Evolutionary conservation across 2,797 vertebrate species (phyloP).

Genomic region (Melanogrammus aeglefinus): DNA sequence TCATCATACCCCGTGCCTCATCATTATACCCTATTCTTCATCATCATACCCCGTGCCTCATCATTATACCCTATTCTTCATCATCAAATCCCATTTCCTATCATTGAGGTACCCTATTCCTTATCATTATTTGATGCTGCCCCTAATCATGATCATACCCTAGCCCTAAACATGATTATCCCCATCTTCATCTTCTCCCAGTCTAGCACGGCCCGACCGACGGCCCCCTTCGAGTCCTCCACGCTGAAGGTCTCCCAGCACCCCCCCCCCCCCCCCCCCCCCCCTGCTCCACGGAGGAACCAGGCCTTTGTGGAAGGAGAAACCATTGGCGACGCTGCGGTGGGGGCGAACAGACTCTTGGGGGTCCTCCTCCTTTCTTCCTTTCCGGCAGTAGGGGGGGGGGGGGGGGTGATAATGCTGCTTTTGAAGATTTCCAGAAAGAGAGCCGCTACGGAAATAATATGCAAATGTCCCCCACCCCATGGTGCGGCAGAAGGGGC

Average conservation of each 20-base stretch:
- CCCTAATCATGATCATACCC: neutral
- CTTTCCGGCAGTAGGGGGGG: conserved; percentile 28
- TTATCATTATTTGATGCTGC: neutral
- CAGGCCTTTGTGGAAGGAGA: conserved; percentile 50
- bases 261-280: conserved; percentile 31
- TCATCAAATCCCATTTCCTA: too few relatives aligned
- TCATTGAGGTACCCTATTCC: neutral
- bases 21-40: too few relatives aligned
- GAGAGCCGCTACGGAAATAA: conserved; percentile 60
- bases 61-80: too few relatives aligned
- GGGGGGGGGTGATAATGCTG: conserved; percentile 55
- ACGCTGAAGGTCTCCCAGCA: conserved; percentile 37
- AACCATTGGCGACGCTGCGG: conserved; percentile 31
- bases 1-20: neutral
- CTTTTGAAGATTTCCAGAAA: conserved; percentile 68
- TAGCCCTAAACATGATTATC: neutral
- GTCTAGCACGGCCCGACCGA: conserved; percentile 17
- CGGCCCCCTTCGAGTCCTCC: conserved; percentile 17
- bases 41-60: too few relatives aligned
- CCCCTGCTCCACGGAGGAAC: conserved; percentile 48
- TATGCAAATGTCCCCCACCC: conserved; percentile 70
- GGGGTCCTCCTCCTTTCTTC: conserved; percentile 48
- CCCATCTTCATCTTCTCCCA: too few relatives aligned
- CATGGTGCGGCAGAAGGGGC: conserved; percentile 57
- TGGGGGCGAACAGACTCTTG: conserved; percentile 31